Evolutionary conservation across 2,113 vertebrate genomes (phyloP).

Genomic region (Arvicanthis niloticus): DNA sequence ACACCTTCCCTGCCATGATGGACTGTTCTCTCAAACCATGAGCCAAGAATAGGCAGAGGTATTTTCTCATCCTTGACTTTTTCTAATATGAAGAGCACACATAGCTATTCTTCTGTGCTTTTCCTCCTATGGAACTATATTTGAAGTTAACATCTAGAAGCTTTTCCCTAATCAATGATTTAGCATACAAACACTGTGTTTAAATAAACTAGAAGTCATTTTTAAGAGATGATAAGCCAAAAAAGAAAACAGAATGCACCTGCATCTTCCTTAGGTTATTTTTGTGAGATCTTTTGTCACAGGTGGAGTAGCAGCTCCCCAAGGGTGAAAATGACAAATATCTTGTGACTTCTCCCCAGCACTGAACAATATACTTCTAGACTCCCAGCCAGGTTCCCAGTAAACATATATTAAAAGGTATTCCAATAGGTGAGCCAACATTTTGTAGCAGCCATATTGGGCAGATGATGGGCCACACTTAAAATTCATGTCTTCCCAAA

Average conservation of each 20-base stretch:
- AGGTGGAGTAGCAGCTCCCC: background rate
- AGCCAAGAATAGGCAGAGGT: no score
- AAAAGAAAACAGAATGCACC: no score
- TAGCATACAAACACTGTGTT: no score
- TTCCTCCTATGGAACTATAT: no score
- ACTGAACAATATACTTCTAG: background rate
- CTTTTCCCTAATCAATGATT: no score
- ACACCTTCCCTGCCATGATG: background rate
- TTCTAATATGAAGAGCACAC: no score
- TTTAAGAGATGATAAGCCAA: no score
- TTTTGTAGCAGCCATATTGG: background rate
- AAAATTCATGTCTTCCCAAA: background rate
- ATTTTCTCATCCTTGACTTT: no score
- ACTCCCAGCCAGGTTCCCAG: background rate
- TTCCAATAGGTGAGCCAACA: conserved; percentile 17
- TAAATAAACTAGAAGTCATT: no score
- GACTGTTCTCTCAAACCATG: background rate
- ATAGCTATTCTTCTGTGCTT: no score
- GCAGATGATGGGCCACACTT: background rate
- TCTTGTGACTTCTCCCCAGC: background rate
- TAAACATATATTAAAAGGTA: conserved; percentile 20
- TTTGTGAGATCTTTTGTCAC: background rate
- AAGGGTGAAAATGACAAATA: background rate
- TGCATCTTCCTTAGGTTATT: background rate
- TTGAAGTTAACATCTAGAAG: no score